Conservation (phyloP, 2,888 invertebrate species). For the Oithona nana region DNA sequence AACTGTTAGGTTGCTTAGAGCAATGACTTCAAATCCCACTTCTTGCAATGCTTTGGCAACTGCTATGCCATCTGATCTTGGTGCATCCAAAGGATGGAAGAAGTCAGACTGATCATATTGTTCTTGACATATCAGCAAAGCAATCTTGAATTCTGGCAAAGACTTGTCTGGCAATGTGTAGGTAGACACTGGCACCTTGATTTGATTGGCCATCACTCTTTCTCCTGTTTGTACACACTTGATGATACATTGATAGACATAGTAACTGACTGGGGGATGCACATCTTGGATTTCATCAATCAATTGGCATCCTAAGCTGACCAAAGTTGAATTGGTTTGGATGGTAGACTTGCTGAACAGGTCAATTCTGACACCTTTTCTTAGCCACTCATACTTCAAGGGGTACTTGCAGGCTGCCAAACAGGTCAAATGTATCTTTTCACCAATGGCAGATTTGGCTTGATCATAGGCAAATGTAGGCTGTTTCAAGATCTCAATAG, state of each 20-base stretch:
- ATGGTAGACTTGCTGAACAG: background rate
- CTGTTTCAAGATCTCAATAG: background rate
- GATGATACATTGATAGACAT: constrained; percentile 2
- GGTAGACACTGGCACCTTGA: background rate
- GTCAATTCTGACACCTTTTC: constrained; percentile 7
- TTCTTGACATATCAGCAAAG: constrained; percentile 16
- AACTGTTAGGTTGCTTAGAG: constrained; percentile 4
- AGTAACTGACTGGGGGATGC: background rate
- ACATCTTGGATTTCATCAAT: background rate
- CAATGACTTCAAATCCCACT: constrained; percentile 11
- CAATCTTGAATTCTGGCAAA: constrained; percentile 12
- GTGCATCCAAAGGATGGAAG: constrained; percentile 8
- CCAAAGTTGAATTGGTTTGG: background rate
- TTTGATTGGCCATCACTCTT: background rate
- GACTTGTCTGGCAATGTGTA: background rate
- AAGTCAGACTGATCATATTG: background rate
- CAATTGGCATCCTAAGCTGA: constrained; percentile 1
- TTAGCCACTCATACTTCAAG: constrained; percentile 16
- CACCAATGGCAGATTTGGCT: background rate
- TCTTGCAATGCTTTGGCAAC: constrained; percentile 2
- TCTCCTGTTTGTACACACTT: background rate
- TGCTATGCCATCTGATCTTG: constrained; percentile 5
- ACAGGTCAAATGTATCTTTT: background rate
- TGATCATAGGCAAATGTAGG: background rate
- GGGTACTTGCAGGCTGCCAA: constrained; percentile 10